Evolutionary conservation across 2,113 vertebrate species (phyloP), one percentile per base, ranked within the genome.

Genomic region (Chrysemys picta): DNA sequence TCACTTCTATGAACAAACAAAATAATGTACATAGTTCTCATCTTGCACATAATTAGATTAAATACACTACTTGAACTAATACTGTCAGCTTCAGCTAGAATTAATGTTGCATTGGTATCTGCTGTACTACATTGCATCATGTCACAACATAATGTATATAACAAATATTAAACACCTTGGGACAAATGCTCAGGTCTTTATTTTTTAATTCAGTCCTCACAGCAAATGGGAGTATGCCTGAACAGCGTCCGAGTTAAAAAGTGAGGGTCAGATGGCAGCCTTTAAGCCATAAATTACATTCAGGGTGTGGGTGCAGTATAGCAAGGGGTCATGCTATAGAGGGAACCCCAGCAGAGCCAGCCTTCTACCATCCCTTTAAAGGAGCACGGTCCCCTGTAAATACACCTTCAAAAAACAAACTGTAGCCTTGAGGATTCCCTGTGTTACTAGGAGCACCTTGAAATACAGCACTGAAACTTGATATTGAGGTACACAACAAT

Each of bases 1-100:
- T 49, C 89, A 16, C 80, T 84, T 62, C 82, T 49, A 86, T 52
- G 72, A 93, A 65, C 49, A 92, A 84, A 85, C 59, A 80, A 10
- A 76, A 52, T 89, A 89, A 50, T 6, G 65, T 3, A 90, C 75
- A 76, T 79, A 89, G 80, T 19, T 72, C 35, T 94, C 59, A 50
- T 72, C 25, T 19, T 87, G 59, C 53, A 85, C 27, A 85, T 76
- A 72, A 62, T 59, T 92, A 54, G 50, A 38, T 35, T 79, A 47
- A 31, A 81, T 82, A 80, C 94, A 59, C 35, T 78, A 79, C 80
- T 81, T 85, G 10, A 96, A 91, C 81, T 85, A 75, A 92, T 5
- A 12, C 14, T 93, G 22, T 10, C 89, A 17, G 17, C 24, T 90
- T 90, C 82, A 85, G 50, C 6, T 27, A 95, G 54, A 92, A 81